Base-by-base conservation (phyloP, 2,113 vertebrate genomes). In the Gobiocypris rarus region DNA sequence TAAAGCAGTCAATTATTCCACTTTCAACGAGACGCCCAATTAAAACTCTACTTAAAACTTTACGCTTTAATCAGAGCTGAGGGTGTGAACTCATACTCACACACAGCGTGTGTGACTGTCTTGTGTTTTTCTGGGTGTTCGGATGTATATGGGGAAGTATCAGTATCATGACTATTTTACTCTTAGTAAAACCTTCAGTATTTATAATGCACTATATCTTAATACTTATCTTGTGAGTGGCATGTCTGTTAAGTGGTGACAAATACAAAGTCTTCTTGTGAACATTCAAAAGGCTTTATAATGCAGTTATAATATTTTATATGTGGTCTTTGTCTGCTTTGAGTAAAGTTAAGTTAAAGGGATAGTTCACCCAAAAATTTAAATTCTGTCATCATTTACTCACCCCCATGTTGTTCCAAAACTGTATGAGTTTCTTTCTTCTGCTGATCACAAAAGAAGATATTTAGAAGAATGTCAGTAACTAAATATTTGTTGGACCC, bases 1-100 rank as follows among this genome's bases (percentile, higher is more conserved):
- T 73, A 75, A 86, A 83, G 70, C 41, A 71, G 75, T 79, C 48
- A 84, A 75, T 63, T 75, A 87, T 84, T 87, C 76, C 41, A 28
- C 73, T 61, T 52, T 82, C 63, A 85, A 69, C 81, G 24, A n/a
- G 48, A 75, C 69, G 69, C 48, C 54, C 65, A 79, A 83, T 86
- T 83, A 86, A 83, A 76, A 59, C 75, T 41, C 34, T 38, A 38
- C 38, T 7, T 38, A 71, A 78, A 38, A 78, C 6, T 59, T 45
- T n/a, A 73, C 4, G n/a, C 26, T 75, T 74, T 75, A 83, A 75
- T 83, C 81, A 45, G 69, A 45, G 41, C 69, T 74, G 67, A 31
- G 58, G 76, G 63, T 43, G 54, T 28, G 48, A 74, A n/a, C 50
- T 31, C 75, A 41, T 5, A 77, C 52, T 41, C 28, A 22, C 17